Evolutionary conservation across 2,113 vertebrate genomes (phyloP).

Genomic region (Cinclus cinclus): DNA sequence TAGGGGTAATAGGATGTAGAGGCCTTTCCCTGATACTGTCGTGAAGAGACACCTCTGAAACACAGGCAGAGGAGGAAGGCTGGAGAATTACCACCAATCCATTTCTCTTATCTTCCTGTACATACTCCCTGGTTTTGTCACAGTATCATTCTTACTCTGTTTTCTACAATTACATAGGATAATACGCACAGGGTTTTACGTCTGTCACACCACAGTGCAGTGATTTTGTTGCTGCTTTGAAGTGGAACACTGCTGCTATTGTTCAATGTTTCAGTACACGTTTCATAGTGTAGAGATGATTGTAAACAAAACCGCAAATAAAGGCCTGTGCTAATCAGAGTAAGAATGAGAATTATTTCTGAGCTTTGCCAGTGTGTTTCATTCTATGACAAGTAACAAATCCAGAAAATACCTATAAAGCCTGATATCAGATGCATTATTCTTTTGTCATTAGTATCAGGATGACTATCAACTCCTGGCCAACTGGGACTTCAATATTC

Average conservation of each 20-base stretch:
- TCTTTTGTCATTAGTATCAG: neutral
- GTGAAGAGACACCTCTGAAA: neutral
- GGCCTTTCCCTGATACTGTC: neutral
- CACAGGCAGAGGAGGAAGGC: neutral
- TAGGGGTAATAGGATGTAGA: neutral
- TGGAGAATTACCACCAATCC: neutral
- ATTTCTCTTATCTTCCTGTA: neutral
- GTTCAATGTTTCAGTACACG: neutral
- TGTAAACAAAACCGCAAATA: conserved; percentile 7
- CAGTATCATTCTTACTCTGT: neutral
- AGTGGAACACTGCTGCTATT: neutral
- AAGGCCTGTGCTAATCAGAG: neutral
- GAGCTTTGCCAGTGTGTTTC: neutral
- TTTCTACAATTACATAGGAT: neutral
- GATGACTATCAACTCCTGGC: neutral
- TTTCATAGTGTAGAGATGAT: neutral
- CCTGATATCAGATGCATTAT: neutral
- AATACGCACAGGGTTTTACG: neutral
- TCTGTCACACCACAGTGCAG: neutral
- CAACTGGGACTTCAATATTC: neutral
- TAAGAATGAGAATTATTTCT: neutral
- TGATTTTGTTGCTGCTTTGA: neutral
- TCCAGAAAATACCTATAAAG: neutral
- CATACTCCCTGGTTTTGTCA: neutral
- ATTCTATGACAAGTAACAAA: neutral